phyloP scores from a whole-genome alignment of 1,140 invertebrate genomes.

The Thaumatotibia leucotreta region DNA sequence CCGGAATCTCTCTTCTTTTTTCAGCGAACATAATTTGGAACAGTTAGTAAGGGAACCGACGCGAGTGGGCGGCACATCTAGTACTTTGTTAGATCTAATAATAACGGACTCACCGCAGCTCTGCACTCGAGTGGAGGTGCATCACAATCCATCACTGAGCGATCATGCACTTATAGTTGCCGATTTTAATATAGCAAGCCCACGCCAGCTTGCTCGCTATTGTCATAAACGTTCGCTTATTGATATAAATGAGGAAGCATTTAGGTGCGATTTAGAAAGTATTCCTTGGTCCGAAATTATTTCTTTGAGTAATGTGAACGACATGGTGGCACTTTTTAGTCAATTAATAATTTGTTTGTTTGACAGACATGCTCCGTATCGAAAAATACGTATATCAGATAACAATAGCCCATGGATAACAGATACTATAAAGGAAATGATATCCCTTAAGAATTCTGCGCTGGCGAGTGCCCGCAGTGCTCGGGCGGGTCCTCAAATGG shows the following conservation, averaged over 20 bases:
- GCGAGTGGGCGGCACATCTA: neutral
- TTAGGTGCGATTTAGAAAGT: neutral
- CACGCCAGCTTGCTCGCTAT: neutral
- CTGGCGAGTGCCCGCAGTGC: neutral
- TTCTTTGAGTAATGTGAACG: neutral
- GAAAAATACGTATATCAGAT: neutral
- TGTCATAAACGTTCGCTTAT: neutral
- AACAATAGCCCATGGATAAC: conserved; percentile 4
- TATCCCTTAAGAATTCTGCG: neutral
- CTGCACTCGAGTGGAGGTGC: neutral
- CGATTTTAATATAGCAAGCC: neutral
- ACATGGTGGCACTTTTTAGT: neutral
- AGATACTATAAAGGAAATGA: conserved; percentile 7
- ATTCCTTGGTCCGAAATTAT: neutral
- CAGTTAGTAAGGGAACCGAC: neutral
- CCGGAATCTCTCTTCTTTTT: neutral
- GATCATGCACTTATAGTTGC: neutral
- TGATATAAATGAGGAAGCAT: neutral
- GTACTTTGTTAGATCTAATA: neutral
- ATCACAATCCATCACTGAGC: neutral
- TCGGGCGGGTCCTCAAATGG: neutral
- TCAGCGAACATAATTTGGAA: neutral
- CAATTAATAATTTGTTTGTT: neutral
- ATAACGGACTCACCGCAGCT: neutral
- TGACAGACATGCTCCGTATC: neutral